Evolutionary conservation across 2,888 invertebrate species (phyloP), one percentile per base, ranked within the genome.

Genomic region (Spilarctia lutea): DNA sequence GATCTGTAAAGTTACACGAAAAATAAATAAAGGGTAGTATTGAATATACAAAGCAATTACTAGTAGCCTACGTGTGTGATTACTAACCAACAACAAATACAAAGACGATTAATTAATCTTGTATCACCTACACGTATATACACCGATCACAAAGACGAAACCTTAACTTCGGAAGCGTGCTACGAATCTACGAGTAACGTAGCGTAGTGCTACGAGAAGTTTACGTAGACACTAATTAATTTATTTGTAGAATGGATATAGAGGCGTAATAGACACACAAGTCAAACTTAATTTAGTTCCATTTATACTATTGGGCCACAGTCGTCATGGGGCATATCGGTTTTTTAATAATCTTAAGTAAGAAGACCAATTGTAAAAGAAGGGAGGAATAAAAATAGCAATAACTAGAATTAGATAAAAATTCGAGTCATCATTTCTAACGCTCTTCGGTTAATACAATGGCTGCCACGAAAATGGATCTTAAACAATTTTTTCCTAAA

Each of bases 111-210:
- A 52, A 78, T 81, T 83, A 74, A 72, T 69, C 24, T 63, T 70
- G 69, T 71, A 74, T 73, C 74, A 48, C 20, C 35, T 63, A 45
- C 60, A 71, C 73, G 60, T 66, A 68, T 30, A 24, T 60, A 73
- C 63, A 67, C 67, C 35, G 68, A 71, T 76, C 45, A 76, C 66
- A 75, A 78, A 79, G 71, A 73, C 52, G 72, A 74, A 78, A 79
- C 83, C 73, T 39, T 73, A 83, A 83, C 75, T 78, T 52, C 18
- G 27, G 20, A 71, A 48, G 77, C 83, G 83, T 83, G 83, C 83
- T 83, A 83, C 83, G 81, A 80, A 77, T 83, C 83, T 83, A 83
- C 83, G 80, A 81, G 75, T 83, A 39, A 27, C 76, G 81, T 83
- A 83, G 83, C 78, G 24, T 30, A 3, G 20, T 48, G 73, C 75